Base-by-base conservation (phyloP, 1,140 invertebrate genomes). In the Nixonia krombeini region DNA sequence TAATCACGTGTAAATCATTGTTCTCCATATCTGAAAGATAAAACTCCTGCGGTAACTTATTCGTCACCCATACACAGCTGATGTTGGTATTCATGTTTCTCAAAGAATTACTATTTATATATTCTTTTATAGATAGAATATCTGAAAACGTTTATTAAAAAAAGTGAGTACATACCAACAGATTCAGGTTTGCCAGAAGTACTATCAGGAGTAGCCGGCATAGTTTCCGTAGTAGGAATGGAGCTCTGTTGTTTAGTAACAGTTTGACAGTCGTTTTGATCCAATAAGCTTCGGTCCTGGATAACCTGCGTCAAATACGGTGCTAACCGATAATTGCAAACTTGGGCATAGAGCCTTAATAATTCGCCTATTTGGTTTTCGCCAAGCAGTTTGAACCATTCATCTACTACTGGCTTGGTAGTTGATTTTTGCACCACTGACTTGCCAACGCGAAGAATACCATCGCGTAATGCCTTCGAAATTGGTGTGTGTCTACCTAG, bases 401-500 rank as follows among this genome's bases (percentile, higher is more conserved):
- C 96, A 71, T 98, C 96, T 0, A 94, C 84, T 1, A 90, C 88
- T 78, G 93, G 91, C 45, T 91, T 89, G n/a, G 86, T 86, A 4
- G 89, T 73, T 72, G 63, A 81, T 82, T 84, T 88, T 70, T 82
- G 76, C 10, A 88, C 85, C 1, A 88, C 87, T 0, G 87, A 87
- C 77, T 92, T 91, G 3, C 94, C 92, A 7, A 98, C 93, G 42
- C 94, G 87, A 21, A 98, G 87, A 51, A 99, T 93, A 13, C 96
- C 97, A 78, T 98, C 95, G 10, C 92, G 88, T 13, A 93, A 86
- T 16, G 92, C 87, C 76, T 96, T 93, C 0, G 91, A 89, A 9
- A 97, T 92, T 1, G 96, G 94, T 56, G 91, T 91, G 80, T 99
- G 97, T 33, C 92, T 87, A 15, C 97, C 97, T 42, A 98, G 85